Base-by-base conservation (phyloP, 1,140 invertebrate genomes). In the Delia radicum region DNA sequence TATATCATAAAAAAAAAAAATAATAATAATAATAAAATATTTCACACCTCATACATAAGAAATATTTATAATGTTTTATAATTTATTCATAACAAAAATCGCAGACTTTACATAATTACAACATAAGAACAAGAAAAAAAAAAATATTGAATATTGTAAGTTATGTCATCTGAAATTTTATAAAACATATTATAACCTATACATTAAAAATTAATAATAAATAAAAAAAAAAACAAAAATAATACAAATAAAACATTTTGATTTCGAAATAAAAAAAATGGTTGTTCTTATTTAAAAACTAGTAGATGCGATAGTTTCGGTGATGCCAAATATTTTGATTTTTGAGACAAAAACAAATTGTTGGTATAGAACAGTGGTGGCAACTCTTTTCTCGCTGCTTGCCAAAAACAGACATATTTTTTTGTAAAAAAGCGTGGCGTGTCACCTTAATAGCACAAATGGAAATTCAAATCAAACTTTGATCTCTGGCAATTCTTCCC, bases 161-260 rank as follows among this genome's bases (percentile, higher is more conserved):
- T 69, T 69, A 69, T 69, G 65, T 69, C 65, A 69, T 69, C 65
- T 69, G 65, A 69, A 69, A 69, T 69, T 69, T 69, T 69, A 69
- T 69, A 69, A 33, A 69, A 69, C 65, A 33, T 55, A 55, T 55
- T 55, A 69, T 21, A 69, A 69, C 29, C 29, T 55, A 55, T 31
- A 67, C 31, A 31, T 33, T 2, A 69, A 33, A 33, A 69, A 33
- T 33, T 21, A 67, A 69, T 31, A 27, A 13, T 12, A 65, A 15
- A 65, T 29, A 21, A 31, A 5, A 4, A 33, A 33, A 4, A 33
- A 33, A 33, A 33, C 31, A 33, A 2, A 37, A 1, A 37, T 10
- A 67, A 69, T 69, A 37, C 33, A 33, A 69, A 37, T 33, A 37
- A 69, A 69, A 69, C 65, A 69, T 69, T 69, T 69, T 69, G 65